Evolutionary conservation across 2,888 invertebrate species (phyloP), one percentile per base, ranked within the genome.

Genomic region (Actias luna): DNA sequence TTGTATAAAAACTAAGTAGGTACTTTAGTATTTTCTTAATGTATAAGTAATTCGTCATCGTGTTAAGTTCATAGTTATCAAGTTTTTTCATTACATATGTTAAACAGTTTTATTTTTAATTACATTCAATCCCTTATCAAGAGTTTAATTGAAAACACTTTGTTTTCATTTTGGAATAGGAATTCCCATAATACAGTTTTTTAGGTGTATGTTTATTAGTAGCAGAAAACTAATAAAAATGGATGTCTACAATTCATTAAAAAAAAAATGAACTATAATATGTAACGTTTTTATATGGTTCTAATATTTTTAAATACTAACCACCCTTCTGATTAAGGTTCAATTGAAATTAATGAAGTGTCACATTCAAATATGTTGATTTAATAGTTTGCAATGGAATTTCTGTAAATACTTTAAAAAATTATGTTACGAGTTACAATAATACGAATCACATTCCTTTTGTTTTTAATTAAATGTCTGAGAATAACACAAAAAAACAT

Each of bases 371-470:
- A 33, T 22, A 10, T 46, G 5, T 22, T 7, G 5, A 25, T 1
- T 25, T 22, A 50, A 10, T 50, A 39, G n/a, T 39, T n/a, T n/a
- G n/a, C 39, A 42, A 18, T 18, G 18, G 8, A 42, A 42, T 8
- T 42, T 18, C 8, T 42, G 42, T 42, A 42, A 18, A 42, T 42
- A 42, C 33, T 42, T 42, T 7, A 18, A 7, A 42, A 42, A 42
- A 42, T 42, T 18, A 42, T 18, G 42, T 50, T 33, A 25, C 12
- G 12, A 3, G 22, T 42, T 42, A 7, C 22, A 25, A 25, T 22
- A 50, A 55, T 55, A 25, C 36, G 52, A 63, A 59, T 64, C 58
- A 63, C 62, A 65, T 63, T 63, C 64, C 64, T 63, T 62, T 46
- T 50, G 1, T 22, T 39, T 62, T 29, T 58, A 33, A 16, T 31